A percentile compares a stretch with the other conserved stretches of the same genome.
phyloP scores from a whole-genome alignment of 2,888 invertebrate genomes.

The Copidosoma aretas region DNA sequence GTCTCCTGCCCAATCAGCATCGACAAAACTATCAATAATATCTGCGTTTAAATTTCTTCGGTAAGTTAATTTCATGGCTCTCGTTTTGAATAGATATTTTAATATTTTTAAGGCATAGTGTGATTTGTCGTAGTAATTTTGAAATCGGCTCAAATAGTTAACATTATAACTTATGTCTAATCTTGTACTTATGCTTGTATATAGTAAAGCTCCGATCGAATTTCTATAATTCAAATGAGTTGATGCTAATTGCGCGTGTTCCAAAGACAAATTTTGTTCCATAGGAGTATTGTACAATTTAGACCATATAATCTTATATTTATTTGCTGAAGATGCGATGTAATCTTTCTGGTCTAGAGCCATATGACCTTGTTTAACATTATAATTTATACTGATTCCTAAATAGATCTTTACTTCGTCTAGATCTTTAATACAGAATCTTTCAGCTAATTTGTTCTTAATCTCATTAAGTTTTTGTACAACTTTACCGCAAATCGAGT shows the following conservation, averaged over 20 bases:
- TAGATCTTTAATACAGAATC: constrained; percentile 34
- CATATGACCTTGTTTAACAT: background rate
- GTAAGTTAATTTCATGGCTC: no score
- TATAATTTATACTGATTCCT: constrained; percentile 21
- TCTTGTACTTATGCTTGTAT: constrained; percentile 33
- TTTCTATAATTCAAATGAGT: constrained; percentile 30
- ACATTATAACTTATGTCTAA: no score
- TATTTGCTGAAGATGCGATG: no score
- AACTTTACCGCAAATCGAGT: background rate
- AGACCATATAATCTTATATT: background rate
- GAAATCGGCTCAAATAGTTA: no score
- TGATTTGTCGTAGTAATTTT: no score
- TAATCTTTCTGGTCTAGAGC: background rate
- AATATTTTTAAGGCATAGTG: no score
- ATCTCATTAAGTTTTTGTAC: constrained; percentile 19
- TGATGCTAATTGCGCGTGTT: constrained; percentile 13
- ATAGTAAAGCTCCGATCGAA: constrained; percentile 34
- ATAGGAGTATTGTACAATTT: constrained; percentile 30
- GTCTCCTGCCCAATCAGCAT: no score
- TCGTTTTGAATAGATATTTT: no score
- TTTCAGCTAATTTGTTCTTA: constrained; percentile 27
- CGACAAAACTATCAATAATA: no score
- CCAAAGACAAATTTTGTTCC: constrained; percentile 32
- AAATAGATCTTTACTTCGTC: constrained; percentile 18
- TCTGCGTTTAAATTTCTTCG: no score